phyloP scores from a whole-genome alignment of 1,140 invertebrate genomes.

The Drusus annulatus region DNA sequence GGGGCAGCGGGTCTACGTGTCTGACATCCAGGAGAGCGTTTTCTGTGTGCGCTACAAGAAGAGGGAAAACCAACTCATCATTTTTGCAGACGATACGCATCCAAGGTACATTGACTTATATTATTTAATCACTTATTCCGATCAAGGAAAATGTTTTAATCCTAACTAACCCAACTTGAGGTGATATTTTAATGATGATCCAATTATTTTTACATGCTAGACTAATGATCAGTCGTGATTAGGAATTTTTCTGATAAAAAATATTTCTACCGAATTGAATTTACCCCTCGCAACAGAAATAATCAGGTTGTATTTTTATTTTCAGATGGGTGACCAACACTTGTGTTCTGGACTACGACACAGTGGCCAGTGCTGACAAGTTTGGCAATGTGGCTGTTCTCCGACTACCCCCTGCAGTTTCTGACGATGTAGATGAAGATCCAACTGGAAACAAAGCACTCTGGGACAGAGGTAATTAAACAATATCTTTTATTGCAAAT shows the following conservation, averaged over 20 bases:
- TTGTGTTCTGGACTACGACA: conserved; percentile 96
- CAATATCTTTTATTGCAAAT: background rate
- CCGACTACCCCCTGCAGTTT: conserved; percentile 90
- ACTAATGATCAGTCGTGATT: conserved; percentile 70
- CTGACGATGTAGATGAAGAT: conserved; percentile 99
- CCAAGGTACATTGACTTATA: conserved; percentile 70
- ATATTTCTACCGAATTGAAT: no score
- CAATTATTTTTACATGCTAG: conserved; percentile 68
- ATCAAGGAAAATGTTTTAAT: no score
- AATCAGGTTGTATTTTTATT: no score
- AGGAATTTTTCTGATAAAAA: conserved; percentile 44
- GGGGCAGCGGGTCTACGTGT: conserved; percentile 94
- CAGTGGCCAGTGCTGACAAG: conserved; percentile 96
- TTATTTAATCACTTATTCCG: background rate
- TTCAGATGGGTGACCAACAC: conserved; percentile 92
- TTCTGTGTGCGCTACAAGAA: conserved; percentile 97
- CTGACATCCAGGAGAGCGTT: conserved; percentile 97
- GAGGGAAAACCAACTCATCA: conserved; percentile 96
- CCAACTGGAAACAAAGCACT: conserved; percentile 98
- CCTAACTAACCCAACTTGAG: no score
- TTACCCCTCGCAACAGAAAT: no score
- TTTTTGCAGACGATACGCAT: conserved; percentile 98
- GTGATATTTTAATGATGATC: conserved; percentile 50
- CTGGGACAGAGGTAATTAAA: conserved; percentile 89
- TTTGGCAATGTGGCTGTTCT: conserved; percentile 98